Evolutionary conservation across 2,113 vertebrate species (phyloP), one percentile per base, ranked within the genome.

Genomic region (Periophthalmus modestus): DNA sequence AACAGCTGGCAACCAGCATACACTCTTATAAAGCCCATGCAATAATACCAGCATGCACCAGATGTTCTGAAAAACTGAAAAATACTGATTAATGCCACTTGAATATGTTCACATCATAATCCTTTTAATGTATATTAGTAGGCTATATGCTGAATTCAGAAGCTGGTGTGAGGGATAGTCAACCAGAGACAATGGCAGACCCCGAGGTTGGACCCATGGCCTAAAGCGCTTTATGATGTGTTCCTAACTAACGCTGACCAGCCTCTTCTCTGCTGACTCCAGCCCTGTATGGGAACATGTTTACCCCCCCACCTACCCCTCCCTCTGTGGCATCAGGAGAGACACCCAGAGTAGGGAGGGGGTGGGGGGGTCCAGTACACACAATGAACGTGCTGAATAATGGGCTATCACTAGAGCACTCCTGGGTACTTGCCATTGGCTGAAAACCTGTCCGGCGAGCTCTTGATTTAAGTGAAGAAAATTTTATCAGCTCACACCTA

Each of bases 321-420:
- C 81, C 82, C 67, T 66, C 81, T 77, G 83, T 85, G 82, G 79
- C 77, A 80, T 82, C 86, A 84, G 87, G 75, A 82, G 86, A 74
- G 84, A 77, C 66, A 72, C 72, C 55, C 63, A 54, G 39, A 33
- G 46, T 59, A 55, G 58, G 1, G 28, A 61, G 67, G 33, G 16
- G 18, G 46, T 62, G 18, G 54, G 50, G 58, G 65, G 81, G 72
- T 70, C 77, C 0, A 18, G 33, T 19, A 47, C 72, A 92, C 89
- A 94, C 93, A 94, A 93, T 93, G 84, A 93, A 93, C 92, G 88
- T 93, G 93, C 93, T 93, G 92, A 94, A 93, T 85, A 90, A 66
- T 46, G 86, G 82, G 71, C 85, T 88, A 89, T 88, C 69, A 52
- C 78, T 76, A 10, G 72, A 81, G 89, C 71, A 58, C 65, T 48